Evolutionary conservation across 2,113 vertebrate genomes (phyloP).

Genomic region (Microtus oregoni): DNA sequence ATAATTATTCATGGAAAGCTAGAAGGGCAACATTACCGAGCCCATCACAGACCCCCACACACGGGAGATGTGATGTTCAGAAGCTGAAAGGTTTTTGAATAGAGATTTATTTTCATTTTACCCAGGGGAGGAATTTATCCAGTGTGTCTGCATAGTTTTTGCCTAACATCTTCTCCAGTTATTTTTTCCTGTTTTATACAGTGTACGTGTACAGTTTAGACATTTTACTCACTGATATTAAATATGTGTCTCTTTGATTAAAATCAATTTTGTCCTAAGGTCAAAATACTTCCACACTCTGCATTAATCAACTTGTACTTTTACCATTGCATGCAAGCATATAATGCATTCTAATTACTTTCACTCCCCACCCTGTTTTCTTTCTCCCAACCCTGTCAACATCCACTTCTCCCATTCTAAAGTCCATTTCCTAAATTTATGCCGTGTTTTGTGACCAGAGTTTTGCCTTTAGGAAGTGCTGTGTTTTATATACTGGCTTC

Average conservation of each 20-base stretch:
- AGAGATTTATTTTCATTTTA: conserved; percentile 67
- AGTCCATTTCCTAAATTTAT: neutral
- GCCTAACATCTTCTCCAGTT: neutral
- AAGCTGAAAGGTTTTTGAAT: conserved; percentile 3
- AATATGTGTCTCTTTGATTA: neutral
- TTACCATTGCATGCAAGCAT: neutral
- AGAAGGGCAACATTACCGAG: conserved; percentile 37
- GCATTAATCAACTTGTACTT: neutral
- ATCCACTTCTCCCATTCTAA: too few relatives aligned
- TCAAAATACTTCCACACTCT: neutral
- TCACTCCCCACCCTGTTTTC: neutral
- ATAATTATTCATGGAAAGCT: conserved; percentile 82
- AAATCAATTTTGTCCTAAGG: neutral
- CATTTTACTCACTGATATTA: neutral
- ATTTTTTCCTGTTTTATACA: neutral
- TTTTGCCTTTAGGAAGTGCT: neutral
- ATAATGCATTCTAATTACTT: neutral
- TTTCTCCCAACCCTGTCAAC: neutral
- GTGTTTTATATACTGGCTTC: conserved; percentile 5
- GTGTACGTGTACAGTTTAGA: neutral
- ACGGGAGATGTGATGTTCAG: neutral
- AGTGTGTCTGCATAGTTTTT: neutral
- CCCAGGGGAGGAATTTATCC: neutral
- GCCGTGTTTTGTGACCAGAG: neutral
- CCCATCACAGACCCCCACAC: conserved; percentile 8